Percentiles rank a stretch among this genome's conserved stretches.
These are phyloP conservation scores for Novumbra hubbsi DNA, from an alignment of 2,797 vertebrate species.

Conservation along the genomic window DNA sequence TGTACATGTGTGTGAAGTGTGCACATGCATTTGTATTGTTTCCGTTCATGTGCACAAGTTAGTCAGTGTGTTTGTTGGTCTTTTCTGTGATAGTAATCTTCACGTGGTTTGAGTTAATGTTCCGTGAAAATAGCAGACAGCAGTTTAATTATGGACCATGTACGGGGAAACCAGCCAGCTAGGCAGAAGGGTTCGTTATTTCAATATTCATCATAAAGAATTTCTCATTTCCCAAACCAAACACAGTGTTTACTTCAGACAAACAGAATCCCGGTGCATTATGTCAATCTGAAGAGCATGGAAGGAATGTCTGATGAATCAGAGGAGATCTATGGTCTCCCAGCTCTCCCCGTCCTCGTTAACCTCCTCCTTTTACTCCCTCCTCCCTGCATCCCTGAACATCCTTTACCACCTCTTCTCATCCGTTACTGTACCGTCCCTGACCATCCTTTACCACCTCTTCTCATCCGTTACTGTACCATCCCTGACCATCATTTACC, in stretches of 20 bases:
- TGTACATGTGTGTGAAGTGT: conserved; percentile 45
- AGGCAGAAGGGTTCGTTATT: conserved; percentile 63
- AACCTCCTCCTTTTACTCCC: no score
- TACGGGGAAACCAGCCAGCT: conserved; percentile 55
- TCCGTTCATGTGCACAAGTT: conserved; percentile 34
- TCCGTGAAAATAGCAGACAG: conserved; percentile 94
- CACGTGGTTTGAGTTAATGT: conserved; percentile 92
- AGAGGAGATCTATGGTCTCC: neutral
- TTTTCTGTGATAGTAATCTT: conserved; percentile 80
- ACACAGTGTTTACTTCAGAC: conserved; percentile 43
- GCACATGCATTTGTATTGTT: conserved; percentile 55
- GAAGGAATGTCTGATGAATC: neutral
- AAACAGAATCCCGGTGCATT: conserved; percentile 29
- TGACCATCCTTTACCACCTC: no score
- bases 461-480: no score
- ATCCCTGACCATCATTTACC: no score
- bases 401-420: no score
- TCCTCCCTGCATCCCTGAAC: no score
- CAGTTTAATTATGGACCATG: conserved; percentile 90
- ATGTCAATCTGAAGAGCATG: conserved; percentile 13
- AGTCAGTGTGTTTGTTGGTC: conserved; percentile 67
- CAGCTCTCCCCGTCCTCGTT: no score
- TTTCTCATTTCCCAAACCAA: conserved; percentile 44
- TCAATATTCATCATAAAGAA: conserved; percentile 68
- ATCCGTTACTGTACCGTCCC: no score